phyloP scores from a whole-genome alignment of 1,140 invertebrate species.

The Drosophila neocordata region DNA sequence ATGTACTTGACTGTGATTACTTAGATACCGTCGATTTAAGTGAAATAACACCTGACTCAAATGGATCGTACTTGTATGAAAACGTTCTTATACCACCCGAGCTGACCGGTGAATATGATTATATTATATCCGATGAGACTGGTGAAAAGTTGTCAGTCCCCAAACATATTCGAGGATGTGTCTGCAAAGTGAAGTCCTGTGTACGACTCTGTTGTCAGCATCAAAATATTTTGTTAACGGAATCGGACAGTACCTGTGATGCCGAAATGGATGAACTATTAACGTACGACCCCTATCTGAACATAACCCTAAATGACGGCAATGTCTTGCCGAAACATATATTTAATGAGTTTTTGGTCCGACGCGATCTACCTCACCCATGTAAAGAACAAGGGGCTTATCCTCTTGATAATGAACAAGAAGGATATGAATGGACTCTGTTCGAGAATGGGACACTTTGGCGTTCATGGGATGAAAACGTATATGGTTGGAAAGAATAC shows the following conservation, averaged over 20 bases:
- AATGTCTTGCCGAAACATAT: conserved; percentile 35
- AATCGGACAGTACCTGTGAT: conserved; percentile 28
- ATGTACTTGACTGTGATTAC: conserved; percentile 42
- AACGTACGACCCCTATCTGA: conserved; percentile 39
- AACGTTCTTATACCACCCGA: conserved; percentile 49
- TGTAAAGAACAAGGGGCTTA: conserved; percentile 30
- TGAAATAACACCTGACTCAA: conserved; percentile 23
- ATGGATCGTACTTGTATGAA: conserved; percentile 64
- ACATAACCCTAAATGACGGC: conserved; percentile 46
- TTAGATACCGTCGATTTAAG: conserved; percentile 60
- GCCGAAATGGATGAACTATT: conserved; percentile 9
- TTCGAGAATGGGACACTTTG: conserved; percentile 58
- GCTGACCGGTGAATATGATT: conserved; percentile 50
- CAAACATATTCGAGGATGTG: conserved; percentile 60
- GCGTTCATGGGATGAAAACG: conserved; percentile 1
- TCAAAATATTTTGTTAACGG: conserved; percentile 10
- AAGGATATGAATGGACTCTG: conserved; percentile 46
- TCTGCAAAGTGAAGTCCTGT: conserved; percentile 51
- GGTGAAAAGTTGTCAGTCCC: conserved; percentile 17
- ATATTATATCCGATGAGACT: conserved; percentile 15
- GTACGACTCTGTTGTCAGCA: conserved; percentile 66
- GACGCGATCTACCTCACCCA: conserved; percentile 47
- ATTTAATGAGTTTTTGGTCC: conserved; percentile 49
- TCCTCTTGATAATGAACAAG: conserved; percentile 28
- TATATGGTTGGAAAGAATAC: conserved; percentile 50